Evolutionary conservation across 2,797 vertebrate species (phyloP).

Genomic region (Macropus fuliginosus): DNA sequence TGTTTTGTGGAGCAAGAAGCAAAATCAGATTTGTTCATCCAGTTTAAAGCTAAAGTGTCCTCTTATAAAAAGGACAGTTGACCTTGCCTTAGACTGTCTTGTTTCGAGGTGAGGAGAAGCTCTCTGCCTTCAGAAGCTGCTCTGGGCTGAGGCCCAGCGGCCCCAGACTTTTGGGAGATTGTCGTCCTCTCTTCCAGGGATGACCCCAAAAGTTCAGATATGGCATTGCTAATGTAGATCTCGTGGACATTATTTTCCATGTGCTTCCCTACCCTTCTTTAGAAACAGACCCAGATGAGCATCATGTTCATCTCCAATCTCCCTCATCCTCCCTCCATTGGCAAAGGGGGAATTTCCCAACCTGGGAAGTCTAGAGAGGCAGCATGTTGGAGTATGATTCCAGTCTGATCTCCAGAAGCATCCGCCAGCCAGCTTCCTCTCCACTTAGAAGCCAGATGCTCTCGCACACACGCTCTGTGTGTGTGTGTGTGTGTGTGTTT

Average conservation of each 20-base stretch:
- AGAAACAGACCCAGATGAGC: not conserved
- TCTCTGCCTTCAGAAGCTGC: not conserved
- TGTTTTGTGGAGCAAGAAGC: not conserved
- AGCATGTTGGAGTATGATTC: not conserved
- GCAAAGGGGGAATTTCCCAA: not conserved
- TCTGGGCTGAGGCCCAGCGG: not conserved
- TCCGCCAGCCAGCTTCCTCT: not conserved
- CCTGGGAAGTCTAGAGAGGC: accelerated
- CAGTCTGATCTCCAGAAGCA: conserved; percentile 14
- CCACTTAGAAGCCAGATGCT: not conserved
- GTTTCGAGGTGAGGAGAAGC: not conserved
- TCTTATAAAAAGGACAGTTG: not conserved
- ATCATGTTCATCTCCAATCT: not conserved
- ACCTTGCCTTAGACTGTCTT: not conserved
- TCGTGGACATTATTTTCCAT: no score
- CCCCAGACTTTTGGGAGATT: not conserved
- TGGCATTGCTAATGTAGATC: not conserved
- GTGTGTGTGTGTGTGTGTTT: conserved; percentile 2
- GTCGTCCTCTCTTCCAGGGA: not conserved
- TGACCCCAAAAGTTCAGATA: not conserved
- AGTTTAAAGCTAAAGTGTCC: not conserved
- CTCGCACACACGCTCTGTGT: not conserved
- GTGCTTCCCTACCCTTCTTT: not conserved
- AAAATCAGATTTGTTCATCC: not conserved
- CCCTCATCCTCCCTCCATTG: not conserved